Base-by-base conservation (phyloP, 2,113 vertebrate species). In the Martes martes region DNA sequence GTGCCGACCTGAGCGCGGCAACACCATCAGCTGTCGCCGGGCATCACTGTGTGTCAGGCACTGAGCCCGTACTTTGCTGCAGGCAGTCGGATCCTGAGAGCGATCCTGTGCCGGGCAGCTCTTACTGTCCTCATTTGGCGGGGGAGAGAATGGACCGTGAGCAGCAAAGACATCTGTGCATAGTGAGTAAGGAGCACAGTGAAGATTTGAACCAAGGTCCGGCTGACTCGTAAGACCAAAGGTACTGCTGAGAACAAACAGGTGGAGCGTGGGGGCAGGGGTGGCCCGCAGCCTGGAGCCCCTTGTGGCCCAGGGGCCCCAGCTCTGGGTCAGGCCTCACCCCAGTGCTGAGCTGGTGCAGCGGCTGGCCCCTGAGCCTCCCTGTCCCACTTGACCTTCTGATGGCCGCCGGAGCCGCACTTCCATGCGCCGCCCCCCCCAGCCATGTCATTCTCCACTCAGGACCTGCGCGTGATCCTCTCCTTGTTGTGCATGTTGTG, bases 401-500 rank as follows among this genome's bases (percentile, higher is more conserved):
- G 19, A 18, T 2, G 2, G 28, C n/a, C 4, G 33, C n/a, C 0
- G 11, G 39, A 36, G 42, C 88, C 87, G 6, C 14, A 6, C 76
- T 63, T 21, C 15, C 1, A 0, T 9, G 4, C 42, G 13, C 50
- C 0, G 13, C 1, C 14, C 47, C 78, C 2, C 16, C 57, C 57
- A 9, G 8, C 21, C 73, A 0, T 1, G 14, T 2, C 15, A 0
- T 4, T 39, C n/a, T 33, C 18, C 26, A 4, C 67, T 28, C 33
- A 4, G 52, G 57, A 2, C 45, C 19, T 18, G 4, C 26, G 1
- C 16, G 0, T 0, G 1, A 11, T 13, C 74, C 82, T 33, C 16
- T 82, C 57, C 71, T 7, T 26, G 1, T 24, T 1, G 9, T 8
- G 8, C 28, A 2, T 1, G 0, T 10, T 11, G 1, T 4, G 16